Evolutionary conservation across 2,888 invertebrate genomes (phyloP), one percentile per base, ranked within the genome.

Genomic region (Pristionchus fissidentatus): DNA sequence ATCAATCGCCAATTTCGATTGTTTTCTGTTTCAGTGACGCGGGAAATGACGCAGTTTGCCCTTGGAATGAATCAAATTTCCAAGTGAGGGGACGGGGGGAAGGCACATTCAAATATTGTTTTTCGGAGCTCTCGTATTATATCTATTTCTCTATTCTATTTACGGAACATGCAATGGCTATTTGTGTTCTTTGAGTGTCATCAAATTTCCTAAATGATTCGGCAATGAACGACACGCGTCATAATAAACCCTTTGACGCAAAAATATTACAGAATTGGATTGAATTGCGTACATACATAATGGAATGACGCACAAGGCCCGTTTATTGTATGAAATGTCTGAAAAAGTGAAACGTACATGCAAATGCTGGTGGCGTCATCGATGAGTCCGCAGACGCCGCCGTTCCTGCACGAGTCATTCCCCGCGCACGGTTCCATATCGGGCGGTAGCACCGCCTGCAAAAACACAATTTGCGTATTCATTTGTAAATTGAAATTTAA

Each of bases 371-470:
- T 52, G 7, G 29, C 1, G 15, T 79, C 57, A 57, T 79, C 78
- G 7, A 55, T 7, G 1, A n/a, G n/a, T 22, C 38, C 62, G 22
- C 81, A 81, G 3, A 29, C 35, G 29, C 81, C 81, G 3, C 81
- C 81, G 32, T 81, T 81, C 29, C 43, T 81, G 62, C 81, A 81
- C 3, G 5, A 26, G n/a, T 55, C 79, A 4, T 49, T 1, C 3
- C 13, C 57, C 38, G 26, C 29, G 29, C 79, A 57, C 2, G 79
- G 79, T 13, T 13, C 26, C 79, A 49, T 49, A 1, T 49, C 57
- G 1, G 79, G 41, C 8, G 57, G 79, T 5, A 79, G 79, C 4
- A 79, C 26, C n/a, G 32, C 55, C 79, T 79, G 55, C 0, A 49
- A 73, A 75, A 46, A 13, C 4, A 8, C 3, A 15, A 73, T 32